A percentile compares a stretch with the other conserved stretches of the same genome.
phyloP scores from a whole-genome alignment of 1,140 invertebrate species.

The Drosophila fuyamai region DNA sequence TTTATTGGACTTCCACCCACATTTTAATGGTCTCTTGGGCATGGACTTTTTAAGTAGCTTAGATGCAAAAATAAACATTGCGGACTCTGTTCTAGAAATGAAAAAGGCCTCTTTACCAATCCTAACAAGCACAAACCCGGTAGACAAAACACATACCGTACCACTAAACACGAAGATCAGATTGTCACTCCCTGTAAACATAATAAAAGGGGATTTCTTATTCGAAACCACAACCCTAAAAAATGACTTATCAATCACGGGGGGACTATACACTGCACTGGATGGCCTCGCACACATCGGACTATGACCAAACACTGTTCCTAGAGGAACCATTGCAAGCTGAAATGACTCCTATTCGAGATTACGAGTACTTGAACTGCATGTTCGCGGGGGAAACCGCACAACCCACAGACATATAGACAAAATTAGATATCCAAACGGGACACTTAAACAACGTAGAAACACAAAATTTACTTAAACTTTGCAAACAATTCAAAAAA shows the following conservation, averaged over 20 bases:
- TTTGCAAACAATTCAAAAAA: no score
- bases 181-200: not conserved
- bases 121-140: not conserved
- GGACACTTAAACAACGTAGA: no score
- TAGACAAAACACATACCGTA: not conserved
- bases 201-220: conserved; percentile 6
- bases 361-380: no score
- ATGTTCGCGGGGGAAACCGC: no score
- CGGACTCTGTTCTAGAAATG: not conserved
- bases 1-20: not conserved
- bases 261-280: not conserved
- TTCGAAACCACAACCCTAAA: conserved; percentile 3
- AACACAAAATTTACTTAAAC: not conserved
- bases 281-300: not conserved
- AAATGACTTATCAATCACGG: not conserved
- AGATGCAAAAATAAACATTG: conserved; percentile 4
- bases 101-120: not conserved
- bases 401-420: no score
- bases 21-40: not conserved
- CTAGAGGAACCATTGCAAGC: no score
- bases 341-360: no score
- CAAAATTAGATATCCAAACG: no score
- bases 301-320: not conserved
- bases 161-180: not conserved
- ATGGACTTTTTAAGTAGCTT: not conserved